Evolutionary conservation across 2,888 invertebrate genomes (phyloP).

Genomic region (Hylaea fasciaria): DNA sequence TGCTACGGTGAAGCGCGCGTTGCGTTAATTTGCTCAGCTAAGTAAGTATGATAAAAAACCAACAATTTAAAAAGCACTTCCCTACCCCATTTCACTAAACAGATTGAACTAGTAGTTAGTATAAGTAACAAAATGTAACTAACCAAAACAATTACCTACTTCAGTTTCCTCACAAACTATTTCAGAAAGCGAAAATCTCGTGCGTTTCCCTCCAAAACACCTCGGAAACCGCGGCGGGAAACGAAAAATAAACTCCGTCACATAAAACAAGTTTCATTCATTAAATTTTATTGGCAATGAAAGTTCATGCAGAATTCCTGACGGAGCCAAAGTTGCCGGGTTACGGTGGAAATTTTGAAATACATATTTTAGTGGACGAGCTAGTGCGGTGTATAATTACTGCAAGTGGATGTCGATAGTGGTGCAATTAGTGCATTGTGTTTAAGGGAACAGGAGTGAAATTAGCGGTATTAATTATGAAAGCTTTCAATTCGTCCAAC

Average conservation of each 20-base stretch:
- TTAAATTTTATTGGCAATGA: conserved; percentile 56
- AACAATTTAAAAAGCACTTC: too few species aligned
- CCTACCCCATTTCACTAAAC: neutral
- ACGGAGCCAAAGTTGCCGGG: conserved; percentile 33
- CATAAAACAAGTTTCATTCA: conserved; percentile 52
- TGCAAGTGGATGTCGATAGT: neutral
- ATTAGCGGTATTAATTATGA: too few species aligned
- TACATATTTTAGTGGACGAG: conserved; percentile 57
- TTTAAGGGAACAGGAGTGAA: too few species aligned
- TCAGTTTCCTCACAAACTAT: conserved; percentile 2
- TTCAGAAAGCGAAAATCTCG: conserved; percentile 10
- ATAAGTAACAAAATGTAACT: conserved; percentile 11
- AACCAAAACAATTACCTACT: conserved; percentile 9
- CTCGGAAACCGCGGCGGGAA: conserved; percentile 18
- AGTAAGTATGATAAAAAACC: too few species aligned
- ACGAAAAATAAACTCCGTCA: conserved; percentile 31
- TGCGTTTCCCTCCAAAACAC: conserved; percentile 18
- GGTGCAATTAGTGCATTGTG: too few species aligned
- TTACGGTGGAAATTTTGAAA: conserved; percentile 44
- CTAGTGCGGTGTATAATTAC: neutral
- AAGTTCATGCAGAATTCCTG: conserved; percentile 55
- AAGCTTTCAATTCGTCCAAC: too few species aligned
- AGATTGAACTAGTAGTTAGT: too few species aligned
- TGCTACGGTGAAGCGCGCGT: too few species aligned
- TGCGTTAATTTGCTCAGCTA: too few species aligned